These are phyloP conservation scores for Pomatorhinus ruficollis DNA, from an alignment of 2,113 vertebrate species.

Conservation along the genomic window DNA sequence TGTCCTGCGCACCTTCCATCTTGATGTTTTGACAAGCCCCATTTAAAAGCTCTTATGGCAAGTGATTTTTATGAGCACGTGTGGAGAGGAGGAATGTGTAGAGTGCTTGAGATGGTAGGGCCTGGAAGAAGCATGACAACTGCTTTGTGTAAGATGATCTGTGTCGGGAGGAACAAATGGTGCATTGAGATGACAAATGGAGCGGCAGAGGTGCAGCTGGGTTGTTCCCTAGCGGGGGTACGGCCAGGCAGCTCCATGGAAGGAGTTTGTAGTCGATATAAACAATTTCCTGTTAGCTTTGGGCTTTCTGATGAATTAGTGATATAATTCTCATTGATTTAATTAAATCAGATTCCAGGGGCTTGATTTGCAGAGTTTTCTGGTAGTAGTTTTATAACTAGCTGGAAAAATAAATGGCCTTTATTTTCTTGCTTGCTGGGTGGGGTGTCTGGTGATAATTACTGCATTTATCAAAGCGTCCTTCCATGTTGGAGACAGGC, in stretches of 20 bases:
- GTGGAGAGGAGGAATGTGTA: conserved; percentile 7
- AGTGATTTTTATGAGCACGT: conserved; percentile 16
- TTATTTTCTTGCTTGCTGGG: neutral
- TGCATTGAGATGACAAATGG: conserved; percentile 47
- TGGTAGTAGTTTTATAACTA: neutral
- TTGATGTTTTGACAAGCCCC: neutral
- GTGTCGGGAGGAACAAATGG: conserved; percentile 45
- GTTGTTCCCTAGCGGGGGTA: neutral
- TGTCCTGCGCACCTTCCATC: neutral
- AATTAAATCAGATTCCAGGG: neutral
- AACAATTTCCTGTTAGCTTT: neutral
- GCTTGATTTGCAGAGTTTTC: neutral
- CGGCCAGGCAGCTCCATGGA: neutral
- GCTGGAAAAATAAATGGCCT: neutral
- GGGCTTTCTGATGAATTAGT: neutral
- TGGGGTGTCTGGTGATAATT: neutral
- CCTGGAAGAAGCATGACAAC: neutral
- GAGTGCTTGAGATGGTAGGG: neutral
- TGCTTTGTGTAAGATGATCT: conserved; percentile 44
- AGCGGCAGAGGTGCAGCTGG: conserved; percentile 11
- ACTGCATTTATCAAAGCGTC: neutral
- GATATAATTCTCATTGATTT: neutral
- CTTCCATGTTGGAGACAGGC: neutral
- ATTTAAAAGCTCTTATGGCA: neutral
- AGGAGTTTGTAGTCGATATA: neutral